phyloP scores from a whole-genome alignment of 2,113 vertebrate species.

The Aplodontia rufa region DNA sequence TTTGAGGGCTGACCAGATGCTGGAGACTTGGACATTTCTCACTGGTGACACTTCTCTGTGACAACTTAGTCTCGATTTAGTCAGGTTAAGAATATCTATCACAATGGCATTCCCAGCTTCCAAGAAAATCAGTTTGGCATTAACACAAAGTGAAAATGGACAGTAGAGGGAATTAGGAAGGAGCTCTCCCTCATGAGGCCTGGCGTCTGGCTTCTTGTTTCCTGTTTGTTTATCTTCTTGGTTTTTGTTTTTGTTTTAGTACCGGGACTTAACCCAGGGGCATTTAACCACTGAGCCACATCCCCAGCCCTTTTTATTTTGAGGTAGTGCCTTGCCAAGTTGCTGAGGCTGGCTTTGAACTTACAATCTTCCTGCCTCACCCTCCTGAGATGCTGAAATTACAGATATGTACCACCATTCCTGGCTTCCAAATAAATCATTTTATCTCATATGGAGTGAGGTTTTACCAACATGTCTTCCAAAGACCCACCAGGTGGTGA shows the following conservation, averaged over 20 bases:
- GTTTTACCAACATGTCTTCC: background rate
- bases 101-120: background rate
- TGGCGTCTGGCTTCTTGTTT: too few relatives aligned
- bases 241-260: too few relatives aligned
- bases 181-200: background rate
- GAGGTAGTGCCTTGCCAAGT: too few relatives aligned
- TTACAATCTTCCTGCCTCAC: too few relatives aligned
- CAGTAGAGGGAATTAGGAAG: background rate
- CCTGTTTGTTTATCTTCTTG: background rate
- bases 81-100: background rate
- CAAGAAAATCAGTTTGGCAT: slow-evolving; percentile 1
- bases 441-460: background rate
- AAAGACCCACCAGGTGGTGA: background rate
- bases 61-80: background rate
- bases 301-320: too few relatives aligned
- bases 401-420: too few relatives aligned
- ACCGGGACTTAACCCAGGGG: too few relatives aligned
- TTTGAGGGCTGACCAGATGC: background rate
- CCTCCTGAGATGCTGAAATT: too few relatives aligned
- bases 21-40: background rate
- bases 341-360: too few relatives aligned
- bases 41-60: background rate
- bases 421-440: background rate
- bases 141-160: background rate
- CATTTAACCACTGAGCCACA: too few relatives aligned